These are phyloP conservation scores for Aplysia californica DNA, from an alignment of 1,140 invertebrate genomes.

Conservation along the genomic window DNA sequence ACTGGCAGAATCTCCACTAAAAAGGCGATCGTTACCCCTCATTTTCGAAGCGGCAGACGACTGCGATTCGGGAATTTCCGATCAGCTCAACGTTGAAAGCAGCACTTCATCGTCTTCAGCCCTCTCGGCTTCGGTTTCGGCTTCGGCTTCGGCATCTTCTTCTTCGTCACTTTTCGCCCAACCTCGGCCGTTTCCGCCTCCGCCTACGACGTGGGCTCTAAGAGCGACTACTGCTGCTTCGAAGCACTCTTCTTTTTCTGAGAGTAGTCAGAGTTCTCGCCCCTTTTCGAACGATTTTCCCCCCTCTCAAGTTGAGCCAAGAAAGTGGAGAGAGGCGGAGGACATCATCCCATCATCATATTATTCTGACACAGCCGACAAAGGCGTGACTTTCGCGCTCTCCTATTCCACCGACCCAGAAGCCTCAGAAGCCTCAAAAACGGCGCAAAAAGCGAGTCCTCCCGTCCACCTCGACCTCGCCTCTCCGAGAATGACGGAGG, in stretches of 20 bases:
- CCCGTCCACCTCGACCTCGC: conserved; percentile 8
- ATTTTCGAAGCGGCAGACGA: neutral
- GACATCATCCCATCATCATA: neutral
- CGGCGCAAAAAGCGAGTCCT: neutral
- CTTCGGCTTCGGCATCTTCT: neutral
- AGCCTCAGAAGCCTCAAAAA: neutral
- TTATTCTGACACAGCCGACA: neutral
- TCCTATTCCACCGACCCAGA: neutral
- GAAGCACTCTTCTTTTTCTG: neutral
- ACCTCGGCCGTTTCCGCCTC: neutral
- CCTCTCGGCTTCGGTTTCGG: neutral
- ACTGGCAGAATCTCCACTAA: no score
- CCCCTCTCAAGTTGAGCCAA: neutral
- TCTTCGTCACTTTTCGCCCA: neutral
- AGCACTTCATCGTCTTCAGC: neutral
- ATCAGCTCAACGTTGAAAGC: neutral
- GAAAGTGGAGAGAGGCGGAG: conserved; percentile 16
- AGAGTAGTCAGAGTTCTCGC: neutral
- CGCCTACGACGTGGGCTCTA: no score
- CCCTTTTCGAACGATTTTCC: neutral
- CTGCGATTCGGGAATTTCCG: neutral
- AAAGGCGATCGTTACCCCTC: neutral
- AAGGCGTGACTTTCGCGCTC: neutral
- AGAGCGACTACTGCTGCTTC: no score
- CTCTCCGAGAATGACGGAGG: neutral